Base-by-base conservation (phyloP, 2,797 vertebrate genomes). In the Gambusia yucatana region DNA sequence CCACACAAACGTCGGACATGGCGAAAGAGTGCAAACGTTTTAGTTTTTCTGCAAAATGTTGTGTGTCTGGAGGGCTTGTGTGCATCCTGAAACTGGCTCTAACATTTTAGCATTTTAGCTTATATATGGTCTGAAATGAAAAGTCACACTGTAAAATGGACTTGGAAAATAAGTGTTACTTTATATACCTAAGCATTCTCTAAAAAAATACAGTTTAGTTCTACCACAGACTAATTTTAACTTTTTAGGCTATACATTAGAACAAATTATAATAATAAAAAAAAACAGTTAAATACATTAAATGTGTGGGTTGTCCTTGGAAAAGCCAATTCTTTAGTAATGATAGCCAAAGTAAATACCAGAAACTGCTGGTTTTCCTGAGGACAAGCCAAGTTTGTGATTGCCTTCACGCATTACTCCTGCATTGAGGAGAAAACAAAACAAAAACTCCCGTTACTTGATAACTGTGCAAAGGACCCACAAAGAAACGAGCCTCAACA, bases 171-270 rank as follows among this genome's bases (percentile, higher is more conserved):
- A 87, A 81, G 84, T 86, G 91, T 81, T 77, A 82, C 88, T 72
- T 44, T 83, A 86, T 78, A 88, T 81, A 87, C 88, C 81, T 82
- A 78, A 90, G 79, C 78, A 67, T 88, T 93, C 87, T 91, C 88
- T 94, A 93, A 89, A 95, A 95, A 95, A 94, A 95, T 94, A 95
- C 92, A 90, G 85, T 84, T 81, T 65, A 82, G 82, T 43, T 63
- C 67, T 77, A 77, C 77, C 79, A 80, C 33, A 41, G 41, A 86
- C 78, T 72, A 82, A 82, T 84, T 70, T 43, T n/a, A 69, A n/a
- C 22, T 69, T 22, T 85, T 63, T 43, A 86, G 87, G 80, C 33
- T 83, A 57, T 88, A 39, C 82, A 84, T 87, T 80, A 87, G 73
- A 86, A 91, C 75, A 93, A 92, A 90, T 86, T 71, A 89, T 82